These are phyloP conservation scores for Erpornis zantholeuca DNA, from an alignment of 2,113 vertebrate genomes.

Conservation along the genomic window DNA sequence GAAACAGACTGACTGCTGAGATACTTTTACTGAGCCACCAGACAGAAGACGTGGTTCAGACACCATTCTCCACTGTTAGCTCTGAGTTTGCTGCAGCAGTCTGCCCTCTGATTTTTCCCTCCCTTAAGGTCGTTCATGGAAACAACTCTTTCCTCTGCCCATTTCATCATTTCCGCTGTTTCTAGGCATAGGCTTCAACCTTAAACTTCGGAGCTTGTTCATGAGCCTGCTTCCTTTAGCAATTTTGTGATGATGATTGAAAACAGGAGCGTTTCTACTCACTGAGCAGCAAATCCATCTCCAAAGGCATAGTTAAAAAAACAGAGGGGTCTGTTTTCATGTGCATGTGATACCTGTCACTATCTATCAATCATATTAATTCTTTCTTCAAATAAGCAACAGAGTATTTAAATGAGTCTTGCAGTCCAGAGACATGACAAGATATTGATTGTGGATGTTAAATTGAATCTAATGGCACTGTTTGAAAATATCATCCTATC, in stretches of 20 bases:
- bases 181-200: neutral
- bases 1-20: neutral
- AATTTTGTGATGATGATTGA: slow-evolving; percentile 39
- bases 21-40: neutral
- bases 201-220: neutral
- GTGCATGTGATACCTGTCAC: neutral
- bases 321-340: neutral
- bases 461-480: neutral
- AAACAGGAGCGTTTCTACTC: slow-evolving; percentile 34
- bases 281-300: neutral
- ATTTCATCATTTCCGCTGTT: neutral
- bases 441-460: neutral
- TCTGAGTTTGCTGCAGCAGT: neutral
- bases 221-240: neutral
- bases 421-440: neutral
- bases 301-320: neutral
- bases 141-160: neutral
- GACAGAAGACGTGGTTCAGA: neutral
- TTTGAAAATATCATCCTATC: neutral
- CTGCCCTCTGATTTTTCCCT: neutral
- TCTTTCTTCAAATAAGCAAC: slow-evolving; percentile 1
- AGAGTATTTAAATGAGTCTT: neutral
- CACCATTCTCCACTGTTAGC: neutral
- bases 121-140: neutral
- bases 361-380: neutral